A percentile compares a stretch with the other conserved stretches of the same genome.
These are phyloP conservation scores for Auanema freiburgensis DNA, from an alignment of 2,888 invertebrate genomes.

Conservation along the genomic window DNA sequence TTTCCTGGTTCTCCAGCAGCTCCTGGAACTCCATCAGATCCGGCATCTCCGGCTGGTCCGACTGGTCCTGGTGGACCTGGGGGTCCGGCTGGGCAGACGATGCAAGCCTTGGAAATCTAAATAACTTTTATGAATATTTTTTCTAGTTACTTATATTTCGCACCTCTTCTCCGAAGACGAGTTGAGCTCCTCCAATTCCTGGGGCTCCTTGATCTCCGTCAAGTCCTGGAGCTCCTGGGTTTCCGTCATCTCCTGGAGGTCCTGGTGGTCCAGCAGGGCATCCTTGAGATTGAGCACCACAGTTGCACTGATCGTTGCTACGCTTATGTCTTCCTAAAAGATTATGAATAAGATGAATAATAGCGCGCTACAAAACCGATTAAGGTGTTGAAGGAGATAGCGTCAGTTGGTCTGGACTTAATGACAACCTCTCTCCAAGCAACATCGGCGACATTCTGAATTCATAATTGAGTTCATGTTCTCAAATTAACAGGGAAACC, in stretches of 20 bases:
- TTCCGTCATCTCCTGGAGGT: constrained; percentile 8
- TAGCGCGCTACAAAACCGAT: no score
- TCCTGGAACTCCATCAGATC: constrained; percentile 26
- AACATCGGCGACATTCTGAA: not conserved
- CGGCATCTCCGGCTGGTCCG: constrained; percentile 24
- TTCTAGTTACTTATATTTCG: no score
- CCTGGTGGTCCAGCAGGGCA: constrained; percentile 9
- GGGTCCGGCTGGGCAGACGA: constrained; percentile 36
- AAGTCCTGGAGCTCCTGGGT: constrained; percentile 4
- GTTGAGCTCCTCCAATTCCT: constrained; percentile 1
- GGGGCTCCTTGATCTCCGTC: not conserved
- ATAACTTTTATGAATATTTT: no score
- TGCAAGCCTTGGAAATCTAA: constrained; percentile 13
- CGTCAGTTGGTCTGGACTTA: not conserved
- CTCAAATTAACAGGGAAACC: no score
- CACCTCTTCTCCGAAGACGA: no score
- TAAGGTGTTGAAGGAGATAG: not conserved
- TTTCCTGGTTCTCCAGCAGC: constrained; percentile 37
- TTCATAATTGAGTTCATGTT: no score
- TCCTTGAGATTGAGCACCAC: constrained; percentile 24
- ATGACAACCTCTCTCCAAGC: not conserved
- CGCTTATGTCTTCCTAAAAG: constrained; percentile 28
- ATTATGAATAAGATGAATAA: no score
- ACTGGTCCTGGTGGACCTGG: constrained; percentile 31
- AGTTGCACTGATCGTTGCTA: constrained; percentile 27